Percentiles rank a stretch among this genome's conserved stretches.
Evolutionary conservation across 2,113 vertebrate species (phyloP).

Genomic region (Archilochus colubris): DNA sequence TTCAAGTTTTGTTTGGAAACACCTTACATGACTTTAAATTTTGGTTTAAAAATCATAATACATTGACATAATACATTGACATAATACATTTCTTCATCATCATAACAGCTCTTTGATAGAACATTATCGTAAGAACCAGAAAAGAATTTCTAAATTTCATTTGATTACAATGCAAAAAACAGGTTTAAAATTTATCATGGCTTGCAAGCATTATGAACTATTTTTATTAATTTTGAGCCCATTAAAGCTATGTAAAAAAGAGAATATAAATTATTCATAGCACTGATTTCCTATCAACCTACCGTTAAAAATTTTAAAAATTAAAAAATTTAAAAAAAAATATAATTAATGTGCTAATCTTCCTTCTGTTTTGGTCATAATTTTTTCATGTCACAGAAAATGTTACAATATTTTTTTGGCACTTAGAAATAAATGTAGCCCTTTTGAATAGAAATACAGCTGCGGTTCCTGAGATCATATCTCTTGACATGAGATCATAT

Average conservation of each 20-base stretch:
- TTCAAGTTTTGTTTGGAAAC: not conserved
- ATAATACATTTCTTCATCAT: not conserved
- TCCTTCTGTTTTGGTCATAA: not conserved
- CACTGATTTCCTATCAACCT: not conserved
- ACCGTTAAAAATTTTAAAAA: not conserved
- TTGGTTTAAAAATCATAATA: not conserved
- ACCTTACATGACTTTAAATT: not conserved
- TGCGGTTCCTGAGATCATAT: not conserved
- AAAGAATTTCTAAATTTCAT: not conserved
- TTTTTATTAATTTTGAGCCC: not conserved
- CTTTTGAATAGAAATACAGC: not conserved
- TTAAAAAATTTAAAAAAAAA: not conserved
- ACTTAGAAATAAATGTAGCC: not conserved
- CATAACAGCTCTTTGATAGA: not conserved
- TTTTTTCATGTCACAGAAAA: not conserved
- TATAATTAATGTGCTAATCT: not conserved
- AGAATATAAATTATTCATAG: not conserved
- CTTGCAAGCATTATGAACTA: not conserved
- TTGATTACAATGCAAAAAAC: not conserved
- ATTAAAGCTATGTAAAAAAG: not conserved
- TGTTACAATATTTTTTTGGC: not conserved
- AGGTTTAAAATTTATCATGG: not conserved
- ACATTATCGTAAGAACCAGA: not conserved
- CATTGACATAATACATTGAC: accelerated
- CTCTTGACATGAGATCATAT: not conserved